Base-by-base conservation (phyloP, 1,140 invertebrate species). In the Bemisia tabaci region DNA sequence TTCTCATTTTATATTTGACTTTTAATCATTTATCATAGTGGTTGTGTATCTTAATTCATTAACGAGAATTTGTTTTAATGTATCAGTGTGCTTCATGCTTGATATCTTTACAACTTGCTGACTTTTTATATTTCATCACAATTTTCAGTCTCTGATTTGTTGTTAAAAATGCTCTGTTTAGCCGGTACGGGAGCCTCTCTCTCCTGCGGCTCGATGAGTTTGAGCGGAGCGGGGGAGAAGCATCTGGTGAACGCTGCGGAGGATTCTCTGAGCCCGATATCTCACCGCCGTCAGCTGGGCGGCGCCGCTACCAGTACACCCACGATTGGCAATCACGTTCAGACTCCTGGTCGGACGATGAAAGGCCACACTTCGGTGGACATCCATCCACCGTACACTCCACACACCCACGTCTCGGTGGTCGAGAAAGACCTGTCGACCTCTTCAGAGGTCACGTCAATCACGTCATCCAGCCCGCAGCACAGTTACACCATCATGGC, bases 141-240 rank as follows among this genome's bases (percentile, higher is more conserved):
- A n/a, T n/a, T n/a, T n/a, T n/a, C n/a, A n/a, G n/a, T n/a, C n/a
- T n/a, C n/a, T n/a, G n/a, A n/a, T n/a, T 74, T 65, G 17, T 39
- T 21, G 2, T 23, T 21, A 58, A 58, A 59, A 48, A 48, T 48
- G 33, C 22, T 60, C 25, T 65, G 39, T 22, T 22, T 22, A 60
- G 65, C 65, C 33, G 64, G 64, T 1, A 58, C 64, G 33, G 64
- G 33, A 73, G 72, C 75, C 72, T 83, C 82, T 77, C 80, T 82
- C 73, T 84, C 82, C 74, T 84, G 80, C 81, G 82, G 82, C 69
- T 83, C 82, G 75, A 82, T 83, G 80, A 82, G 67, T 62, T 61
- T 65, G n/a, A 48, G 33, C 33, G 33, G 5, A 48, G 33, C 33
- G 67, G 64, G 64, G 67, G 67, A 48, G 33, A 48, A 48, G 17